Evolutionary conservation across 92 coral and sea anemone species (phyloP), one percentile per base, ranked within the genome.

Genomic region (Umimayanthus kanabou): DNA sequence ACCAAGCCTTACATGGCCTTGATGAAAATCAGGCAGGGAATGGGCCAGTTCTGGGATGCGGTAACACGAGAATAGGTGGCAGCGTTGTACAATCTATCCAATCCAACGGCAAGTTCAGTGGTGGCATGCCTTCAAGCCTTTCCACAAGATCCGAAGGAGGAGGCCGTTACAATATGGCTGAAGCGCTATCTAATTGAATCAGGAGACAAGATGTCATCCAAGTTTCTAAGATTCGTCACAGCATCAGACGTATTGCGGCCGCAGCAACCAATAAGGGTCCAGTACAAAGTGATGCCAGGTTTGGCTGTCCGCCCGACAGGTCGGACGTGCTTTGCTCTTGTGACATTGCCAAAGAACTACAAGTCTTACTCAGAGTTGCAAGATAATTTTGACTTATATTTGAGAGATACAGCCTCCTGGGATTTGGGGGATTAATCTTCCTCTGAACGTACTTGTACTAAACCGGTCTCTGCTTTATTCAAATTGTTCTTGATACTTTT

Each of bases 341-440:
- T 90, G 49, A 86, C 76, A 4, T 69, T 85, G 76, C 81, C 89
- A 16, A 43, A 84, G 20, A 90, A 90, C 80, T 90, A 90, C 85
- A 72, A 6, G 22, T 47, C 85, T 1, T 83, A 29, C 70, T 43
- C 85, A 3, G 76, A 78, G 2, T 33, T 91, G 85, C 72, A 79
- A 78, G 81, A 88, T 25, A 80, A 88, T 67, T 61, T 91, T 23
- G 93, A 91, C 37, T 65, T 82, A 26, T 87, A 81, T 71, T 77
- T 91, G 39, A 47, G 72, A 30, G 65, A 88, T 65, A 39, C 55
- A 42, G 71, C 85, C 26, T 28, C 50, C 53, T 91, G 93, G 93
- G 93, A 91, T 79, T 70, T 90, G 39, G 89, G 79, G 55, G 89
- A 90, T 81, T 89, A 49, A 65, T 77, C 81, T 77, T 47, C 65